Evolutionary conservation across 2,888 invertebrate genomes (phyloP).

Genomic region (Poecilobothrus nobilitatus): DNA sequence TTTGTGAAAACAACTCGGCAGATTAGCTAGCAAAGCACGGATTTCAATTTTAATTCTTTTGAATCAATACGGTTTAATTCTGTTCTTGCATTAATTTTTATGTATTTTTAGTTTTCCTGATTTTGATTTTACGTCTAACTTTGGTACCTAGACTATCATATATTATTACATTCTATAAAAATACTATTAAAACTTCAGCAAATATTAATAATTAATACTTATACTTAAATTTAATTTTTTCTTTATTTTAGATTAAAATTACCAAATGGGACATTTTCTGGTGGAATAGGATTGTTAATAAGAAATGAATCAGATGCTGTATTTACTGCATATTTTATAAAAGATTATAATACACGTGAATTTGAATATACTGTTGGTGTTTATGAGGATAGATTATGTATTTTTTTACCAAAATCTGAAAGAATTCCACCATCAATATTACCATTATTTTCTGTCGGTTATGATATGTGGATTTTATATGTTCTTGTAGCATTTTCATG

Average conservation of each 20-base stretch:
- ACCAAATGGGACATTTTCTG: constrained; percentile 38
- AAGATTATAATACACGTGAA: constrained; percentile 39
- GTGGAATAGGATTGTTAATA: constrained; percentile 38
- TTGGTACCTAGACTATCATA: too few species aligned
- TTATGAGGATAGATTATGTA: constrained; percentile 41
- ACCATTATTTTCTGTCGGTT: constrained; percentile 37
- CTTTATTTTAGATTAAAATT: constrained; percentile 30
- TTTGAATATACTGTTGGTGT: constrained; percentile 39
- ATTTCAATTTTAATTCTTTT: too few species aligned
- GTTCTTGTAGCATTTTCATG: constrained; percentile 28
- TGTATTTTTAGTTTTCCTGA: too few species aligned
- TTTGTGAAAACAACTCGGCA: too few species aligned
- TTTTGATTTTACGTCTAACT: too few species aligned
- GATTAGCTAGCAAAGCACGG: too few species aligned
- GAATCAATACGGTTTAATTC: too few species aligned
- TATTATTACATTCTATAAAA: too few species aligned
- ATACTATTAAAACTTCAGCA: too few species aligned
- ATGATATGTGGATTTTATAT: constrained; percentile 39
- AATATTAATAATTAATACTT: too few species aligned
- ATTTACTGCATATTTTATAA: constrained; percentile 42
- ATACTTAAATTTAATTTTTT: too few species aligned
- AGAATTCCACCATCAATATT: constrained; percentile 40
- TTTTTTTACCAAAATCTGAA: constrained; percentile 41
- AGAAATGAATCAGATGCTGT: constrained; percentile 38
- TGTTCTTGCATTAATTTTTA: too few species aligned